Evolutionary conservation across 2,888 invertebrate species (phyloP).

Genomic region (Plutella xylostella): DNA sequence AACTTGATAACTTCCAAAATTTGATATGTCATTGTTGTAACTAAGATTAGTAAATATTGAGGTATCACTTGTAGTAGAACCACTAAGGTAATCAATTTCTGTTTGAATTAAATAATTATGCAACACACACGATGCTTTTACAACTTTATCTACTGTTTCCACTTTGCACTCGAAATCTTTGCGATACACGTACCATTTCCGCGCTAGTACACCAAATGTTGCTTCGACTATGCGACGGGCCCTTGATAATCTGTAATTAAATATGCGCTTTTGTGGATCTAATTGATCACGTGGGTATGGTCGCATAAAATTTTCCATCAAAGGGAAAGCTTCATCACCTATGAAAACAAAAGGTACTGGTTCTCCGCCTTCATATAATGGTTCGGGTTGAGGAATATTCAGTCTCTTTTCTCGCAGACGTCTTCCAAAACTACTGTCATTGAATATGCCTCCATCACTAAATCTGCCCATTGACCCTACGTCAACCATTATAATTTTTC

Average conservation of each 20-base stretch:
- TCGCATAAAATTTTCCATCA: slow-evolving; percentile 19
- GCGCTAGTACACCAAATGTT: slow-evolving; percentile 20
- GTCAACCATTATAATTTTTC: slow-evolving; percentile 4
- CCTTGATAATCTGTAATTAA: slow-evolving; percentile 20
- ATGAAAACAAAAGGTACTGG: slow-evolving; percentile 20
- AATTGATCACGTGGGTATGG: slow-evolving; percentile 19
- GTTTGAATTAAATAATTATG: slow-evolving; percentile 11
- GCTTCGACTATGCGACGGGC: slow-evolving; percentile 21
- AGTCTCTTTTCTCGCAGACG: slow-evolving; percentile 17
- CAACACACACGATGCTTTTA: slow-evolving; percentile 6
- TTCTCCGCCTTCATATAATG: slow-evolving; percentile 15
- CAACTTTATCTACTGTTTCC: slow-evolving; percentile 13
- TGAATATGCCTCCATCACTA: slow-evolving; percentile 6
- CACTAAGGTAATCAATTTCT: slow-evolving; percentile 12
- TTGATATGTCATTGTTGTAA: slow-evolving; percentile 8
- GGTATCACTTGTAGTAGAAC: background rate
- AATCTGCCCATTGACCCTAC: slow-evolving; percentile 6
- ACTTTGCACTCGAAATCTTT: slow-evolving; percentile 15
- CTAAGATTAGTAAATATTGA: background rate
- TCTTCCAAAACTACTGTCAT: slow-evolving; percentile 10
- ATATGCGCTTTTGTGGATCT: slow-evolving; percentile 17
- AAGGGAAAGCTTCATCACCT: slow-evolving; percentile 18
- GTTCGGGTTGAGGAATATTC: slow-evolving; percentile 16
- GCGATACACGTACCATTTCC: slow-evolving; percentile 20
- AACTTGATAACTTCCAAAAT: slow-evolving; percentile 16